A percentile compares a stretch with the other conserved stretches of the same genome.
Evolutionary conservation across 2,797 vertebrate species (phyloP).

Genomic region (Notamacropus eugenii): DNA sequence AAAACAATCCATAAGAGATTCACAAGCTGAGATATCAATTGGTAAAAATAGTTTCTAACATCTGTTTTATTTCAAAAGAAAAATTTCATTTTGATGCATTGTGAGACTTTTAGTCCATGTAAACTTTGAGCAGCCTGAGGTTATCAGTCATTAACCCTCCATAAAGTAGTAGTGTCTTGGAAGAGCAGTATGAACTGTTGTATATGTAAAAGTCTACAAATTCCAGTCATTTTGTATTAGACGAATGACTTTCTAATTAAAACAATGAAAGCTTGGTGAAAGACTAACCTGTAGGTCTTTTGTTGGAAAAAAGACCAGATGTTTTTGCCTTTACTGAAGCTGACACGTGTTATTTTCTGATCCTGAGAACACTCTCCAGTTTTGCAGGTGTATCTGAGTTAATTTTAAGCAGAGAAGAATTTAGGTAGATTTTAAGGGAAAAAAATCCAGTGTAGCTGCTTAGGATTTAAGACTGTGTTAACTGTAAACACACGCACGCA

Average conservation of each 20-base stretch:
- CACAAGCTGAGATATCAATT: not conserved
- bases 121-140: not conserved
- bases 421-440: slow-evolving; percentile 44
- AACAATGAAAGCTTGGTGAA: slow-evolving; percentile 28
- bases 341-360: not conserved
- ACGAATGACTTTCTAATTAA: slow-evolving; percentile 32
- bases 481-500: not conserved
- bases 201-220: slow-evolving; percentile 16
- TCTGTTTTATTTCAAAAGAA: not conserved
- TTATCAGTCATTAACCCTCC: slow-evolving; percentile 29
- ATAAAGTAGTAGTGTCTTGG: slow-evolving; percentile 37
- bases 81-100: not conserved
- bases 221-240: not conserved
- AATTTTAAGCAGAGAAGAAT: slow-evolving; percentile 38
- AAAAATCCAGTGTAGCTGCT: slow-evolving; percentile 2
- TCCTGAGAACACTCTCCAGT: slow-evolving; percentile 7
- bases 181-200: slow-evolving; percentile 32
- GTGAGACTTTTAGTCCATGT: not conserved
- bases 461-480: slow-evolving; percentile 4
- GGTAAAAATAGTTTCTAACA: not conserved
- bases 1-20: not conserved
- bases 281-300: slow-evolving; percentile 27
- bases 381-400: slow-evolving; percentile 39
- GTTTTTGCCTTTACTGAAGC: slow-evolving; percentile 28
- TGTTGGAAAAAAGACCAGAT: not conserved